Base-by-base conservation (phyloP, 2,797 vertebrate genomes). In the Epinephelus coioides region DNA sequence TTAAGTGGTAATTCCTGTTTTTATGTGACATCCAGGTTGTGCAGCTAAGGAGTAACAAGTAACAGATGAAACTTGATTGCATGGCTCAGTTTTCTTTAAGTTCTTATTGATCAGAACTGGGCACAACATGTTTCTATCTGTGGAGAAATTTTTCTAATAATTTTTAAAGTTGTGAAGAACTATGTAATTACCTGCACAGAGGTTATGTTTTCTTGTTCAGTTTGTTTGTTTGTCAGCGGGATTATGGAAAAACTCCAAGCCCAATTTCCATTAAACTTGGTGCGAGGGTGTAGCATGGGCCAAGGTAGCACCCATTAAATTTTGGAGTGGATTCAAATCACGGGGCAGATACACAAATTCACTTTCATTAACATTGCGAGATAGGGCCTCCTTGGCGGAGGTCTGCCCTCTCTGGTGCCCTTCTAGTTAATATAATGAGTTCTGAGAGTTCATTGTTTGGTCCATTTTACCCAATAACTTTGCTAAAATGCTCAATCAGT, bases 31-130 rank as follows among this genome's bases (percentile, higher is more conserved):
- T 83, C 78, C 79, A 79, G 74, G 75, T 81, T 79, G 86, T 89
- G 90, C 86, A 90, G 88, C 84, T 90, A 84, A 85, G 78, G 76
- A 84, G 79, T 86, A 64, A 76, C 11, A 63, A 59, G 44, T n/a
- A 70, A 71, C 23, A 15, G 11, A 60, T 87, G 80, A 86, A 91
- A 86, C 82, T 87, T 50, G 21, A 88, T 86, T 21, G 53, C 61
- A 84, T 81, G 74, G 89, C 80, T 86, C 43, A 43, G 75, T 83
- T 89, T 86, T 34, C 34, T 34, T 34, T 34, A 34, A 34, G 34
- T 34, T 34, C 7, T 34, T 8, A 8, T 8, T 34, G 34, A 34
- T 79, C n/a, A 9, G 57, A 34, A 9, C 23, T 67, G 4, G 25
- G 44, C 10, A 13, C 18, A 61, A 38, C 21, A 55, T n/a, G n/a